Percentiles rank a stretch among this genome's conserved stretches.
Evolutionary conservation across 2,113 vertebrate genomes (phyloP).

Genomic region (Chaetodon auriga): DNA sequence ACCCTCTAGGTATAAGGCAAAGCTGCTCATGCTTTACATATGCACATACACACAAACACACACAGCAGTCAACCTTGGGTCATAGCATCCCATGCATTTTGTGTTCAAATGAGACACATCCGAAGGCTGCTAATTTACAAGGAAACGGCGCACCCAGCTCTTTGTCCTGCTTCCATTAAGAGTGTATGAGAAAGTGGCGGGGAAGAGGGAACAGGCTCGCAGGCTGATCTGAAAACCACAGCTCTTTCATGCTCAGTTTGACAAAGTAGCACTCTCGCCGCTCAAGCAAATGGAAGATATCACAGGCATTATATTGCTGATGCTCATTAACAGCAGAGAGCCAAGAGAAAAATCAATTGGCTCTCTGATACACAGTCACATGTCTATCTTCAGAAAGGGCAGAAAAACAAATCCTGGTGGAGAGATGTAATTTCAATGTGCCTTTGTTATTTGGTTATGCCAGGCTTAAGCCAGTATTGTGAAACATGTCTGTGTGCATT

Average conservation of each 20-base stretch:
- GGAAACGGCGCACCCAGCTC: conserved; percentile 47
- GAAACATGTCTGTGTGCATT: neutral
- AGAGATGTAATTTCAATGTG: conserved; percentile 33
- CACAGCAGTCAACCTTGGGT: conserved; percentile 10
- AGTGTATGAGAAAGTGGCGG: conserved; percentile 59
- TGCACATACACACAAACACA: conserved; percentile 17
- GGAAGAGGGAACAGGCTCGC: conserved; percentile 41
- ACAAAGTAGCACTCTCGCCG: conserved; percentile 60
- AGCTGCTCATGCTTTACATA: conserved; percentile 4
- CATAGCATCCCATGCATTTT: conserved; percentile 47
- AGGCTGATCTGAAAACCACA: conserved; percentile 61
- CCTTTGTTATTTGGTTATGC: conserved; percentile 16
- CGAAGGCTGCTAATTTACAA: conserved; percentile 65
- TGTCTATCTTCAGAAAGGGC: conserved; percentile 24
- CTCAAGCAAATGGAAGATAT: conserved; percentile 66
- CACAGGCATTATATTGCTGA: conserved; percentile 61
- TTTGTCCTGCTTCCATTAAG: conserved; percentile 69
- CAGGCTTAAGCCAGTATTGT: conserved; percentile 2
- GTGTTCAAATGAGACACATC: conserved; percentile 66
- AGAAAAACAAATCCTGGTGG: conserved; percentile 9
- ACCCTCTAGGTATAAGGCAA: conserved; percentile 23
- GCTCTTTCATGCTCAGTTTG: conserved; percentile 64
- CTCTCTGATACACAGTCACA: conserved; percentile 27
- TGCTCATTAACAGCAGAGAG: conserved; percentile 68
- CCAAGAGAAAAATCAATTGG: conserved; percentile 65